Evolutionary conservation across 2,888 invertebrate genomes (phyloP).

Genomic region (Cantharis flavilabris): DNA sequence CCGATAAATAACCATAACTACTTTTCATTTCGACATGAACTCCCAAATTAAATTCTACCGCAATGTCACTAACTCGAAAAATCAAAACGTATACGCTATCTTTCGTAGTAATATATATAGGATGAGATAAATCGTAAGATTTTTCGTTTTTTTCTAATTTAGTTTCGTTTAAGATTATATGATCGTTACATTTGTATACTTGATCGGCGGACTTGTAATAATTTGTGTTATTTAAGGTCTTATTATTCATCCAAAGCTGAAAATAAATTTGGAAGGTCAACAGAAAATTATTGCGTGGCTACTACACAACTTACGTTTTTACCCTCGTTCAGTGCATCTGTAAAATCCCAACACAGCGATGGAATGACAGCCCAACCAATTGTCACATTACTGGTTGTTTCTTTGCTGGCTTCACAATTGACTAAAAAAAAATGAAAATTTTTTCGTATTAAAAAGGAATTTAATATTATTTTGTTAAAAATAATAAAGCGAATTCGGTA

Average conservation of each 20-base stretch:
- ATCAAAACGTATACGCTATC: conserved; percentile 77
- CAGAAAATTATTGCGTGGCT: neutral
- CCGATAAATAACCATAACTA: conserved; percentile 82
- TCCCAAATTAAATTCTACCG: conserved; percentile 60
- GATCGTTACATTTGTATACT: conserved; percentile 47
- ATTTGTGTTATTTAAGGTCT: conserved; percentile 27
- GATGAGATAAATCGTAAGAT: conserved; percentile 39
- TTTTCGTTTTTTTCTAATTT: conserved; percentile 43
- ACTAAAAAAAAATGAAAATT: conserved; percentile 40
- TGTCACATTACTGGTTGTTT: conserved; percentile 49
- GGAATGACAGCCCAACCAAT: conserved; percentile 62
- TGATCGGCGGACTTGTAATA: conserved; percentile 32
- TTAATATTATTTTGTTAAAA: neutral
- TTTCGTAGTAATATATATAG: conserved; percentile 62
- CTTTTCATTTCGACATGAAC: conserved; percentile 75
- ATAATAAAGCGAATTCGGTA: no score
- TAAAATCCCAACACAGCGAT: conserved; percentile 63
- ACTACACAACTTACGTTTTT: conserved; percentile 41
- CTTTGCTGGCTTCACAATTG: conserved; percentile 32
- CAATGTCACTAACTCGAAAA: conserved; percentile 56
- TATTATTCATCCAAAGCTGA: conserved; percentile 31
- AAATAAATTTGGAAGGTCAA: conserved; percentile 4
- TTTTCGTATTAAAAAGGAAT: neutral
- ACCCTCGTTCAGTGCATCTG: conserved; percentile 44
- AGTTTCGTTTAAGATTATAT: conserved; percentile 46